phyloP scores from a whole-genome alignment of 2,113 vertebrate genomes.

The Phocoena phocoena region DNA sequence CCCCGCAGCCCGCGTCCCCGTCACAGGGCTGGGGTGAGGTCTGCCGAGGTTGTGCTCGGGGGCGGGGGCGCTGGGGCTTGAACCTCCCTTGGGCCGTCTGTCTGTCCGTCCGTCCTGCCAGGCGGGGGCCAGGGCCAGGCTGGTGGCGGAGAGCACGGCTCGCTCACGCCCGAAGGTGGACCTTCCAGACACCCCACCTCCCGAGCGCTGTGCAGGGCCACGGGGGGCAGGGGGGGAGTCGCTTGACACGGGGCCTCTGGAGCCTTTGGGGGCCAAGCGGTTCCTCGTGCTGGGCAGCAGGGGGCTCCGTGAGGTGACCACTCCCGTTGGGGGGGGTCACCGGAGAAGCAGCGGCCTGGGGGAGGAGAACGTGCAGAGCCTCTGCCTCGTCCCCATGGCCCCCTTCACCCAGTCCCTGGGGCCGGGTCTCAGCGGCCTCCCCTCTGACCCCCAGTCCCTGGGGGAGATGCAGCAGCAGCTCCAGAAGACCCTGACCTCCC shows the following conservation, averaged over 20 bases:
- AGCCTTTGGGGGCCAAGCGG: background rate
- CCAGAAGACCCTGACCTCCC: constrained; percentile 87
- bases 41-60: rapidly evolving
- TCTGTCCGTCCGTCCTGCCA: background rate
- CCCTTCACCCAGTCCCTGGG: background rate
- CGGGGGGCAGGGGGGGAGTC: background rate
- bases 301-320: rapidly evolving
- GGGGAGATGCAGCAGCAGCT: constrained; percentile 89
- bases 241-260: background rate
- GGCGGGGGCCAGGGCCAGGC: background rate
- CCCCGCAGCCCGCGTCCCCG: rapidly evolving
- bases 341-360: background rate
- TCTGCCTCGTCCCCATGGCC: rapidly evolving
- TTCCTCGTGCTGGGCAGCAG: background rate
- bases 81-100: background rate
- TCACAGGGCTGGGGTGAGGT: background rate
- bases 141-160: background rate
- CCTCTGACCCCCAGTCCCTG: constrained; percentile 84
- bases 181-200: rapidly evolving
- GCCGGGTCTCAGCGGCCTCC: background rate
- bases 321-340: too few species aligned
- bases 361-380: rapidly evolving
- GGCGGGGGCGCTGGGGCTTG: background rate
- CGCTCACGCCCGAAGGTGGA: rapidly evolving
- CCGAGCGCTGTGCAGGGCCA: background rate